Conservation (phyloP, 2,797 vertebrate genomes). For the Emys orbicularis region DNA sequence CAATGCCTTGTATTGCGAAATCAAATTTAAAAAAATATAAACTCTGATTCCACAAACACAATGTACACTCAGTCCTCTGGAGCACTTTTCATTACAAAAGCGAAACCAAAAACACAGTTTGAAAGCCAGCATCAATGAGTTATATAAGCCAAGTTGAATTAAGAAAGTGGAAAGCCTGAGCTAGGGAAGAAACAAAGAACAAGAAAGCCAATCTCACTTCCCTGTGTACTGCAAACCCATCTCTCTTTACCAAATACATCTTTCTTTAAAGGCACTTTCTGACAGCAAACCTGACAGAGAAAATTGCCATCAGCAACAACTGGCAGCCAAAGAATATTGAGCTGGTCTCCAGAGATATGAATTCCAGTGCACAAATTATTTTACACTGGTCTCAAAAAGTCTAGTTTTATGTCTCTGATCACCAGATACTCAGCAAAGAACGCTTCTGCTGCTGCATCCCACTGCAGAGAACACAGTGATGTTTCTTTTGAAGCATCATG, state of each 20-base stretch:
- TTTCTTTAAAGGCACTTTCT: slow-evolving; percentile 71
- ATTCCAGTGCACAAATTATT: slow-evolving; percentile 58
- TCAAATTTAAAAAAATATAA: neutral
- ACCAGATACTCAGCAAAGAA: slow-evolving; percentile 36
- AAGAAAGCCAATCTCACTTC: neutral
- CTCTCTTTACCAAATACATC: slow-evolving; percentile 62
- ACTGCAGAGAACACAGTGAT: neutral
- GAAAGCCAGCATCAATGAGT: neutral
- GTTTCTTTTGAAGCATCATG: neutral
- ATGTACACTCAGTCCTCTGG: fast-evolving
- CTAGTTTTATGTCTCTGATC: slow-evolving; percentile 17
- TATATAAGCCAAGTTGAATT: neutral
- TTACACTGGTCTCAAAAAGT: neutral
- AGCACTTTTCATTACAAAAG: neutral
- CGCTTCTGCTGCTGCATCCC: neutral
- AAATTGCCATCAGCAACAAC: slow-evolving; percentile 63
- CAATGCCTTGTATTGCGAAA: neutral
- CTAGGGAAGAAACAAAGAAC: neutral
- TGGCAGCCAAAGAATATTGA: slow-evolving; percentile 65
- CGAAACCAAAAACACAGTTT: neutral
- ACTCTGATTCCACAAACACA: neutral
- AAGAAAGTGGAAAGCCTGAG: neutral
- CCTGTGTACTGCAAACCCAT: slow-evolving; percentile 28
- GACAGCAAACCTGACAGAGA: slow-evolving; percentile 62
- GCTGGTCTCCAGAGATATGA: slow-evolving; percentile 50